phyloP scores from a whole-genome alignment of 2,888 invertebrate genomes.

The Acronicta alni region DNA sequence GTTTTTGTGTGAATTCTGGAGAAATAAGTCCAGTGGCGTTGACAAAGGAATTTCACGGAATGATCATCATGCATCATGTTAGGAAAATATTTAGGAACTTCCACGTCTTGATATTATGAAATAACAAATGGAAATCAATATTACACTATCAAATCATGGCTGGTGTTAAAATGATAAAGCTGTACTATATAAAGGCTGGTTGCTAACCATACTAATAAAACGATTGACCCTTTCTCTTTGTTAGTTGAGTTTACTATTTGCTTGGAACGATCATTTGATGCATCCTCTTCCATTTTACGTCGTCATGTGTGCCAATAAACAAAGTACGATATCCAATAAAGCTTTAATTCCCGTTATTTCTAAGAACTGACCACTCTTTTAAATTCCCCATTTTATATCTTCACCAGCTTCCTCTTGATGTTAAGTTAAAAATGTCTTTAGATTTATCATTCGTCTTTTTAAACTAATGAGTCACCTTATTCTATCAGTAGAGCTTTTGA shows the following conservation, averaged over 20 bases:
- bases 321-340: slow-evolving; percentile 9
- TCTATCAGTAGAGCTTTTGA: slow-evolving; percentile 55
- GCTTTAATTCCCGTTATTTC: slow-evolving; percentile 24
- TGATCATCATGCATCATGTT: not conserved
- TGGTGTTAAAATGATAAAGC: not conserved
- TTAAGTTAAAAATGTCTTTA: slow-evolving; percentile 50
- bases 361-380: slow-evolving; percentile 34
- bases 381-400: slow-evolving; percentile 44
- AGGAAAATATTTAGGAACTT: not conserved
- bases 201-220: not conserved
- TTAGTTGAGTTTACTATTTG: not conserved
- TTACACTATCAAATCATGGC: too few species aligned
- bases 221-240: not conserved
- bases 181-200: not conserved
- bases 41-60: slow-evolving; percentile 24
- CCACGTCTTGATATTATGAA: too few species aligned
- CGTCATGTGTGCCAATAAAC: not conserved
- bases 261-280: not conserved
- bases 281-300: slow-evolving; percentile 16
- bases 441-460: slow-evolving; percentile 57
- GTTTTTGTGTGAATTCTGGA: slow-evolving; percentile 61
- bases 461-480: slow-evolving; percentile 60
- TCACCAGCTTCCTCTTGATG: slow-evolving; percentile 46
- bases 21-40: slow-evolving; percentile 45
- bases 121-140: too few species aligned